Evolutionary conservation across 1,140 invertebrate genomes (phyloP).

Genomic region (Tenebrio molitor): DNA sequence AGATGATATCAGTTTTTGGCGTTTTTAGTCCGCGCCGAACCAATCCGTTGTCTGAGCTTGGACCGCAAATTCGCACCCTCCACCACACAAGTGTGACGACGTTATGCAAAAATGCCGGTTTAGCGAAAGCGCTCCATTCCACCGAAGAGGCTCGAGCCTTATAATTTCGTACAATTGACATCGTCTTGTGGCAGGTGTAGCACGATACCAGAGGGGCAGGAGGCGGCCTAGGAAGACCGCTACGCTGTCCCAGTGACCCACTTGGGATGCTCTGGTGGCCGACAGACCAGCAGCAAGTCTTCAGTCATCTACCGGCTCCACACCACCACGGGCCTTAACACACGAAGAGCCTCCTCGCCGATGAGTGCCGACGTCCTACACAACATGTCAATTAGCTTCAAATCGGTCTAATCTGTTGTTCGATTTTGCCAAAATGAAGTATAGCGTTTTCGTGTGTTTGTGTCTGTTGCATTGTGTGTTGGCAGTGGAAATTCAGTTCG

Average conservation of each 20-base stretch:
- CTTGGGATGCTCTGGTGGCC: conserved; percentile 60
- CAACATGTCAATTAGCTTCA: conserved; percentile 29
- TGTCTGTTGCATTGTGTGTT: conserved; percentile 42
- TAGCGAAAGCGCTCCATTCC: conserved; percentile 33
- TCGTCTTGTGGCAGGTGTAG: conserved; percentile 53
- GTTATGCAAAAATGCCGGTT: conserved; percentile 3
- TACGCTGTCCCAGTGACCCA: conserved; percentile 63
- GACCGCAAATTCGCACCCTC: too few species aligned
- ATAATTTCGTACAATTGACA: conserved; percentile 43
- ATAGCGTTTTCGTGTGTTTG: conserved; percentile 48
- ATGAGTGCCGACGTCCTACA: conserved; percentile 28
- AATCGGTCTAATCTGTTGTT: conserved; percentile 6
- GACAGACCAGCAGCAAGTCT: conserved; percentile 60
- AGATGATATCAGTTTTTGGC: too few species aligned
- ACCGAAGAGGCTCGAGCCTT: conserved; percentile 12
- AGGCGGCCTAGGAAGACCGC: conserved; percentile 54
- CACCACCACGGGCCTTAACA: conserved; percentile 41
- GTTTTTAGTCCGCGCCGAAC: too few species aligned
- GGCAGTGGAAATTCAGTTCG: conserved; percentile 29
- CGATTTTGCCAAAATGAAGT: conserved; percentile 42
- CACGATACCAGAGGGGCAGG: conserved; percentile 53
- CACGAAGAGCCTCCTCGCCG: conserved; percentile 18
- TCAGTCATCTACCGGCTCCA: conserved; percentile 60
- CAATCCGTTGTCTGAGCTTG: too few species aligned
- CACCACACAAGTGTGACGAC: too few species aligned